These are phyloP conservation scores for Proteles cristata DNA, from an alignment of 2,113 vertebrate genomes.

Conservation along the genomic window DNA sequence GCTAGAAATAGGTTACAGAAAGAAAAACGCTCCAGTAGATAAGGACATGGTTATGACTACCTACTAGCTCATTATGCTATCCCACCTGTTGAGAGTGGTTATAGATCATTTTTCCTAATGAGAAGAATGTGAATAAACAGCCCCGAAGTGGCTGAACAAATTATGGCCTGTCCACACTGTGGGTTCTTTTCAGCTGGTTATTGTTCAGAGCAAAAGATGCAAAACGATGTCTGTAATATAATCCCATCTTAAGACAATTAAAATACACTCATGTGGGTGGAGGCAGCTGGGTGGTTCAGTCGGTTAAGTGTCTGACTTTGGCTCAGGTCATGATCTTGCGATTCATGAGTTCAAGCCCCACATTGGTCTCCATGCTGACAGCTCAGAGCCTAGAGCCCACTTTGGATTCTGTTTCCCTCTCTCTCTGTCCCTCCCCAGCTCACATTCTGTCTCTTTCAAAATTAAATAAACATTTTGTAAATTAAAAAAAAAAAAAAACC, in stretches of 20 bases:
- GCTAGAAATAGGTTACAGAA: background rate
- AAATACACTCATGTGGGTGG: background rate
- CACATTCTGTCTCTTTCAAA: too few species aligned
- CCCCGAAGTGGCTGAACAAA: background rate
- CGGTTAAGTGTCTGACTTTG: too few species aligned
- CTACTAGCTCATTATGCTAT: background rate
- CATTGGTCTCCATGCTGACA: too few species aligned
- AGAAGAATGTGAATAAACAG: background rate
- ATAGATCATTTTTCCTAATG: background rate
- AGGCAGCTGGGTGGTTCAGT: too few species aligned
- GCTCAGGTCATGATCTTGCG: too few species aligned
- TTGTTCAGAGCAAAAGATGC: background rate
- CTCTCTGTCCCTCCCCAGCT: too few species aligned
- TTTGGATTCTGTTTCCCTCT: too few species aligned
- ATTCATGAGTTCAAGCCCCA: too few species aligned
- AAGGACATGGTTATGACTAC: background rate
- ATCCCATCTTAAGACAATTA: background rate
- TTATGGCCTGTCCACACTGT: background rate
- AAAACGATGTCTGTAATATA: background rate
- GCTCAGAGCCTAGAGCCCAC: too few species aligned
- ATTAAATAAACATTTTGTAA: too few species aligned
- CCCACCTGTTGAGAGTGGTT: background rate
- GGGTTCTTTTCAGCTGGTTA: background rate
- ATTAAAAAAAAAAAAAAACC: too few species aligned
- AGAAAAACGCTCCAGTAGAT: background rate